phyloP scores from a whole-genome alignment of 2,888 invertebrate genomes.

The Dioctria rufipes region DNA sequence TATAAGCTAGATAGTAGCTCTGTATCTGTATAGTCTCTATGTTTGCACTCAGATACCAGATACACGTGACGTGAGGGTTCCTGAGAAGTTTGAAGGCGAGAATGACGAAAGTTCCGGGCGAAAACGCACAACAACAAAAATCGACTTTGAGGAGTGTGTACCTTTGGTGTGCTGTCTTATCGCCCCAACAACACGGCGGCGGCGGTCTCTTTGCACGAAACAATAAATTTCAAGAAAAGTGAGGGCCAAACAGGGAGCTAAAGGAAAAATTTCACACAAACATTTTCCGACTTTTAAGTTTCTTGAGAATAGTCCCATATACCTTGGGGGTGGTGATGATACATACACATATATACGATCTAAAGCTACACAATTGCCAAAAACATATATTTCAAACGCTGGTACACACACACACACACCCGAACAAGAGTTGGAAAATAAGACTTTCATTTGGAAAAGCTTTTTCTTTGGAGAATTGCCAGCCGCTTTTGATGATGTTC shows the following conservation, averaged over 20 bases:
- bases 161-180: no score
- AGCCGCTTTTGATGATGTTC: not conserved
- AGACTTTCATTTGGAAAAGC: not conserved
- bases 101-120: not conserved
- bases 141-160: not conserved
- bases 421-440: no score
- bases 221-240: not conserved
- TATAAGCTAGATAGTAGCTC: not conserved
- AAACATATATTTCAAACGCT: not conserved
- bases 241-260: not conserved
- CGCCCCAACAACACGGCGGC: not conserved
- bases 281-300: not conserved
- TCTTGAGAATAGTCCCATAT: not conserved
- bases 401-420: not conserved
- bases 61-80: no score
- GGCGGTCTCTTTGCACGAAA: not conserved
- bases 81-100: not conserved
- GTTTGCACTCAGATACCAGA: no score
- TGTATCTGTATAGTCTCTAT: no score
- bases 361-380: conserved; percentile 1
- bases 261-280: not conserved
- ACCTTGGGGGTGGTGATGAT: not conserved
- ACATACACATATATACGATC: no score
- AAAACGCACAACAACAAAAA: conserved; percentile 22
- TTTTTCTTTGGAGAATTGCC: conserved; percentile 1